Evolutionary conservation across 2,113 vertebrate species (phyloP).

Genomic region (Nibea coibor): DNA sequence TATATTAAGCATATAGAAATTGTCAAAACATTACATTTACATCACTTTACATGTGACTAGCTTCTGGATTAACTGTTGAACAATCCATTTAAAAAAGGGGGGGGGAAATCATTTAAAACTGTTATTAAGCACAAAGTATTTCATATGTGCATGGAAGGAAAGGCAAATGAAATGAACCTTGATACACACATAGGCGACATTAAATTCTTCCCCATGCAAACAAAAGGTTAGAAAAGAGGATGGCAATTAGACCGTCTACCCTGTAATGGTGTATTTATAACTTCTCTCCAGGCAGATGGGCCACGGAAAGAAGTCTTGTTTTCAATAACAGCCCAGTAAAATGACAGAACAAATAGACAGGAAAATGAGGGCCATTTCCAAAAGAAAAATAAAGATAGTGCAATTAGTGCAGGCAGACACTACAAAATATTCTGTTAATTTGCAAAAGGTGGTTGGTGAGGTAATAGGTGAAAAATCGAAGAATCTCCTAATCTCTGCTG

Average conservation of each 20-base stretch:
- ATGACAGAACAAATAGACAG: background rate
- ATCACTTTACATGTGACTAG: background rate
- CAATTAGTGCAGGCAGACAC: background rate
- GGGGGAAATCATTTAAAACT: background rate
- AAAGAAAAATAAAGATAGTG: background rate
- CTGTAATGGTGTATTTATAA: slow-evolving; percentile 11
- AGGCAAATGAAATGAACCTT: background rate
- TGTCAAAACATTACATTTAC: background rate
- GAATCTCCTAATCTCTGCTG: background rate
- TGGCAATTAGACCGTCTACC: background rate
- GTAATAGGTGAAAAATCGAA: background rate
- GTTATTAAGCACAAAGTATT: background rate
- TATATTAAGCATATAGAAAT: background rate
- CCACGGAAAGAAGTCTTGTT: background rate
- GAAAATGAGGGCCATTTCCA: background rate
- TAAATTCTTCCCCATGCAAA: background rate
- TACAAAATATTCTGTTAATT: background rate
- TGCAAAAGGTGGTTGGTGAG: background rate
- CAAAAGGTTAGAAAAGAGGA: background rate
- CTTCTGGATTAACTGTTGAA: background rate
- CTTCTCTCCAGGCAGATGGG: background rate
- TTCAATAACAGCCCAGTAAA: slow-evolving; percentile 13
- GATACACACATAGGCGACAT: background rate
- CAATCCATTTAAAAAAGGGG: background rate
- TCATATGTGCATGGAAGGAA: background rate